Percentiles rank a stretch among this genome's conserved stretches.
phyloP scores from a whole-genome alignment of 1,140 invertebrate species.

The Brachionus manjavacas region DNA sequence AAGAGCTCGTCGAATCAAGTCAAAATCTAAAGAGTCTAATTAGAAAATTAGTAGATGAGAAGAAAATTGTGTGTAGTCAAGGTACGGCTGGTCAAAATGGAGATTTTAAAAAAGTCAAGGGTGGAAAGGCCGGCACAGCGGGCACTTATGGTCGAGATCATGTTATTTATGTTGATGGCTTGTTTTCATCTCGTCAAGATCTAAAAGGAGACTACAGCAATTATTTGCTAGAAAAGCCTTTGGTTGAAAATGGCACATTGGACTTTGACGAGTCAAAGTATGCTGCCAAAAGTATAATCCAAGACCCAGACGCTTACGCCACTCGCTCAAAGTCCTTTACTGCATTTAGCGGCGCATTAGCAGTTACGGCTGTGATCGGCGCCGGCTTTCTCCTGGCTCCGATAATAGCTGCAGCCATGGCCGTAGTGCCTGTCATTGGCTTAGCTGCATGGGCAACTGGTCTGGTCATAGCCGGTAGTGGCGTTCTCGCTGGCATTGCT shows the following conservation, averaged over 20 bases:
- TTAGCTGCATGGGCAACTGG: neutral
- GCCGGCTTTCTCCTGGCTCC: neutral
- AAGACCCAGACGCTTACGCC: neutral
- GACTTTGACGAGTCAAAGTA: conserved; percentile 10
- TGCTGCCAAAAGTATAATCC: neutral
- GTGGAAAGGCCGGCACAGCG: neutral
- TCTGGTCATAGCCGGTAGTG: neutral
- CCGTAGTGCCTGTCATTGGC: neutral
- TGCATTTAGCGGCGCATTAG: neutral
- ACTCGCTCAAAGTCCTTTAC: neutral
- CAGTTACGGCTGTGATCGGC: neutral
- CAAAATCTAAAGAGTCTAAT: neutral
- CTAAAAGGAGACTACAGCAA: conserved; percentile 4
- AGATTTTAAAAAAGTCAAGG: neutral
- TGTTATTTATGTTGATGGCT: conserved; percentile 21
- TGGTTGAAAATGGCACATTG: neutral
- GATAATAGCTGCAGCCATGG: neutral
- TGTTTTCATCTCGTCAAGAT: neutral
- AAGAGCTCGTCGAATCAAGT: neutral
- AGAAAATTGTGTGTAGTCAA: neutral
- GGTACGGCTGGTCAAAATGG: neutral
- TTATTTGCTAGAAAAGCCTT: conserved; percentile 15
- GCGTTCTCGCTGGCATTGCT: neutral
- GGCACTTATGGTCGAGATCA: neutral
- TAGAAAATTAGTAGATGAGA: neutral